Base-by-base conservation (phyloP, 2,797 vertebrate genomes). In the Cynopterus sphinx region DNA sequence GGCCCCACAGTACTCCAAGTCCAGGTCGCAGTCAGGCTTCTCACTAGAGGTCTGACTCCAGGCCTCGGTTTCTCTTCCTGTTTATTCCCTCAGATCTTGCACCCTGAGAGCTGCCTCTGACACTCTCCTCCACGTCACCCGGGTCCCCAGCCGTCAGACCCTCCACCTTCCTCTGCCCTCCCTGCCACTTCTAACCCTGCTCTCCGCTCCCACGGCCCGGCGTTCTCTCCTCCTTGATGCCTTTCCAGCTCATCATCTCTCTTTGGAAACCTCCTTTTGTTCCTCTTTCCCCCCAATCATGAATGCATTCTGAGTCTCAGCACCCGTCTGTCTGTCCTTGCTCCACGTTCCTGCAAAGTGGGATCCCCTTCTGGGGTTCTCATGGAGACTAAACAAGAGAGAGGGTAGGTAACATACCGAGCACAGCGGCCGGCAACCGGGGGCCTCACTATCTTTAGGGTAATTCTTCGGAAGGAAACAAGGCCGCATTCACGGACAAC, bases 11-110 rank as follows among this genome's bases (percentile, higher is more conserved):
- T 6, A 0, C 11, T 46, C 57, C 71, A 39, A 36, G n/a, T 21
- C 31, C 2, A 4, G 9, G 24, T 9, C 17, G 33, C 43, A 19
- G 28, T 1, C 8, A 17, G 5, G 19, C 43, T 15, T 90, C 74
- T 22, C 3, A 36, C 43, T 2, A 51, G 46, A 49, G 65, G 7
- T 16, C 19, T 7, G 41, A 16, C 15, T 43, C 39, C 6, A 4
- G 15, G 0, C 16, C 36, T 33, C 26, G 46, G 0, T 36, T 15
- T 33, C 49, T 67, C 28, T 49, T 26, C 31, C 8, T 0, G 0
- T 24, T 41, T 22, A 22, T 55, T 41, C 57, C n/a, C 10, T 24
- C 49, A 16, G 21, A 7, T 19, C 59, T 26, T n/a, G 2, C 51
- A 28, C 67, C 57, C 84, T 43, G 39, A 33, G 36, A 7, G 31